A percentile compares a stretch with the other conserved stretches of the same genome.
Evolutionary conservation across 2,888 invertebrate genomes (phyloP).

Genomic region (Chouioia cunea): DNA sequence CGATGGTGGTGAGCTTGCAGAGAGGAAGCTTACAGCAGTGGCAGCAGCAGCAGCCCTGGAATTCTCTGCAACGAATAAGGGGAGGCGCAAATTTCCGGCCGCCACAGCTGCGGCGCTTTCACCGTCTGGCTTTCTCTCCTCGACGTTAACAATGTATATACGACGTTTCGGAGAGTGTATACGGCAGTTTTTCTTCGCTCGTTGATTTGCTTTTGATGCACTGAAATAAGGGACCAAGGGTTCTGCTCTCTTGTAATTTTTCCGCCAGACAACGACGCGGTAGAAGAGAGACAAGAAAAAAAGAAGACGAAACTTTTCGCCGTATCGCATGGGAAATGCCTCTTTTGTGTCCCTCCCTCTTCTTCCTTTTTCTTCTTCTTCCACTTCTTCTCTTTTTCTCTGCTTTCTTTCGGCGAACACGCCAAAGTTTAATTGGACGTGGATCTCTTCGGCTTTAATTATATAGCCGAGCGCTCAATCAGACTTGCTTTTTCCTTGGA

Average conservation of each 20-base stretch:
- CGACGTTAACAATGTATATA: constrained; percentile 9
- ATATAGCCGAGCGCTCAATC: constrained; percentile 12
- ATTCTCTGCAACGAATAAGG: constrained; percentile 29
- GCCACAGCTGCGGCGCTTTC: constrained; percentile 42
- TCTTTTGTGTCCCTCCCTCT: neutral
- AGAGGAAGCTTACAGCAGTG: constrained; percentile 8
- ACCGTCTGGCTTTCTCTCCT: constrained; percentile 29
- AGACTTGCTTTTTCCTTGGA: neutral
- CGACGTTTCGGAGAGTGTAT: too few species aligned
- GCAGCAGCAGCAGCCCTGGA: constrained; percentile 18
- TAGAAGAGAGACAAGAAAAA: too few species aligned
- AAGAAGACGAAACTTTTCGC: too few species aligned
- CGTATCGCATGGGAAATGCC: neutral
- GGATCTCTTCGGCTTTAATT: constrained; percentile 42
- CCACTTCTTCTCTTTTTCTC: constrained; percentile 1
- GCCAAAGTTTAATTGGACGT: neutral
- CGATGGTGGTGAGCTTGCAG: too few species aligned
- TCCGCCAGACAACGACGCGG: too few species aligned
- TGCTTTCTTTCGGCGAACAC: neutral
- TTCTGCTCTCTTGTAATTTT: too few species aligned
- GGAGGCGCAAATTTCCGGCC: constrained; percentile 42
- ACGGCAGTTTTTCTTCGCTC: too few species aligned
- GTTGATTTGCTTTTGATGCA: too few species aligned
- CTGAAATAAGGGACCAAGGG: too few species aligned
- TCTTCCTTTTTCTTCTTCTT: constrained; percentile 1